These are phyloP conservation scores for Panulirus ornatus DNA, from an alignment of 1,140 invertebrate genomes.

Conservation along the genomic window DNA sequence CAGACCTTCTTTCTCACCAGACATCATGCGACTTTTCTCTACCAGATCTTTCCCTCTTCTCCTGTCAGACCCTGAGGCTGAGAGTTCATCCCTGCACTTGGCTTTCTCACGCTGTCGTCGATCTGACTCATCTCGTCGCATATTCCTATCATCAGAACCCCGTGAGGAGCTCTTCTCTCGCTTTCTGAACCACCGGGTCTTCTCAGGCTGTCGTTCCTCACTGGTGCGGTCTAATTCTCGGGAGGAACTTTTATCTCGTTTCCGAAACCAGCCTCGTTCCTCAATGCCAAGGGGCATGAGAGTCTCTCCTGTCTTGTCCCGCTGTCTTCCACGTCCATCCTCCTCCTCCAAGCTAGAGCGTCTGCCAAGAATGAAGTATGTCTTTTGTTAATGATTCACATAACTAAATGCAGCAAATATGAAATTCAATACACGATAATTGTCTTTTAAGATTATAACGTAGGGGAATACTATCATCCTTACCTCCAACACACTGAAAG, in stretches of 20 bases:
- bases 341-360: constrained; percentile 31
- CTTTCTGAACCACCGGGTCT: constrained; percentile 72
- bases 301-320: not conserved
- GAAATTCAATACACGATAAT: too few relatives aligned
- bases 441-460: too few relatives aligned
- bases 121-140: constrained; percentile 73
- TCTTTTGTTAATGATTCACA: too few relatives aligned
- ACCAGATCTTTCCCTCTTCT: constrained; percentile 14
- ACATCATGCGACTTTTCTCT: not conserved
- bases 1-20: constrained; percentile 50
- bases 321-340: constrained; percentile 12
- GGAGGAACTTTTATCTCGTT: constrained; percentile 62
- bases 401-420: too few relatives aligned
- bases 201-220: constrained; percentile 62
- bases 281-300: constrained; percentile 48
- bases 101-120: constrained; percentile 49
- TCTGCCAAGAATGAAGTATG: not conserved
- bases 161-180: constrained; percentile 71
- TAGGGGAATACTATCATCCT: too few relatives aligned
- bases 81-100: not conserved
- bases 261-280: constrained; percentile 68
- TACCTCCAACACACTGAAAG: too few relatives aligned
- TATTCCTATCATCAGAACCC: constrained; percentile 70
- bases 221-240: constrained; percentile 66
- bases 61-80: not conserved